phyloP scores from a whole-genome alignment of 2,888 invertebrate genomes.

The Zaprionus lineosus region DNA sequence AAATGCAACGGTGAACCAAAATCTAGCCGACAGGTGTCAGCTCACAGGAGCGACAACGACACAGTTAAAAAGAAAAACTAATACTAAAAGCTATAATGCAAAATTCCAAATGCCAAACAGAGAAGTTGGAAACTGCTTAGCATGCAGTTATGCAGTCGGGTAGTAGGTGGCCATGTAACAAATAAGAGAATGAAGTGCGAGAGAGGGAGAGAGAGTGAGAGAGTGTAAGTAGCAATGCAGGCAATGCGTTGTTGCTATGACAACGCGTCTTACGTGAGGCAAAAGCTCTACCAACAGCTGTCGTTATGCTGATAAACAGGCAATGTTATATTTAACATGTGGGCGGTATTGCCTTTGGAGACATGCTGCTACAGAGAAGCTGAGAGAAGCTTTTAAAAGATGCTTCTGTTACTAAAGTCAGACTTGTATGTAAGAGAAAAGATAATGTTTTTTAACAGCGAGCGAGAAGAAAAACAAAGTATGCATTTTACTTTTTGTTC shows the following conservation, averaged over 20 bases:
- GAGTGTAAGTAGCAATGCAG: neutral
- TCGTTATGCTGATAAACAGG: conserved; percentile 5
- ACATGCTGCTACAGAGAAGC: neutral
- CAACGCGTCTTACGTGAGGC: conserved; percentile 26
- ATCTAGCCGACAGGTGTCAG: neutral
- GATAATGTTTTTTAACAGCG: neutral
- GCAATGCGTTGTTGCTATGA: conserved; percentile 19
- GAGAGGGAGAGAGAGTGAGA: neutral
- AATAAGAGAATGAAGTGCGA: too few relatives aligned
- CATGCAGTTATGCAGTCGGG: too few relatives aligned
- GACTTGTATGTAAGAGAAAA: too few relatives aligned
- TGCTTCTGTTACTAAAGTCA: neutral
- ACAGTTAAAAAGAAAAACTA: conserved; percentile 38
- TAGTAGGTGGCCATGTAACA: too few relatives aligned
- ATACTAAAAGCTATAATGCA: conserved; percentile 23
- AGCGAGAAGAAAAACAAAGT: neutral
- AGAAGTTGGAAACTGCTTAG: conserved; percentile 11
- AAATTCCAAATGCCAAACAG: conserved; percentile 17
- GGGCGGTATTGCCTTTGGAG: conserved; percentile 7
- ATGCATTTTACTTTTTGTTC: conserved; percentile 63
- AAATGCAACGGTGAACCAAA: conserved; percentile 15
- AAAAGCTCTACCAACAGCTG: neutral
- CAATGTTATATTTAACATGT: conserved; percentile 26
- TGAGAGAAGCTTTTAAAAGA: neutral
- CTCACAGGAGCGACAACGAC: conserved; percentile 21